Percentiles rank a stretch among this genome's conserved stretches.
These are phyloP conservation scores for Drosophila buzzatii DNA, from an alignment of 2,888 invertebrate genomes.

Conservation along the genomic window DNA sequence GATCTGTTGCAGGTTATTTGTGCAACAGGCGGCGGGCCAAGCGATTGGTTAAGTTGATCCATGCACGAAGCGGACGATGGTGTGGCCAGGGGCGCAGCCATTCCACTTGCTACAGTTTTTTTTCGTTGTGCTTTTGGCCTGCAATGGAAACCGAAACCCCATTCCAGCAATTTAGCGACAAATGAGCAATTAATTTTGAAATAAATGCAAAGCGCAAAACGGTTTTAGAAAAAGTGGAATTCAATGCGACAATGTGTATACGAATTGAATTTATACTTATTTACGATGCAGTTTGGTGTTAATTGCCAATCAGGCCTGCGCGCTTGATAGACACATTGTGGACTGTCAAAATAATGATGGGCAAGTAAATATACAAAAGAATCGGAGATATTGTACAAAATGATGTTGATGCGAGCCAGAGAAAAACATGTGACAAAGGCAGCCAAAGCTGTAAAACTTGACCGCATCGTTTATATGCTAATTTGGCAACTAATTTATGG, in stretches of 20 bases:
- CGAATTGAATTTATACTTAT: background rate
- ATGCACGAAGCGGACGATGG: background rate
- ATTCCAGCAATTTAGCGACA: conserved; percentile 84
- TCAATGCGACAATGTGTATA: background rate
- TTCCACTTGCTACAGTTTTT: conserved; percentile 68
- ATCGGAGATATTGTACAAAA: conserved; percentile 40
- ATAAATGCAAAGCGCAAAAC: conserved; percentile 75
- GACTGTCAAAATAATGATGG: conserved; percentile 35
- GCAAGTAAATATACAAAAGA: conserved; percentile 10
- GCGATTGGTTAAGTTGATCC: conserved; percentile 47
- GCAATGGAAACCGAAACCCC: conserved; percentile 80
- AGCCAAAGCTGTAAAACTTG: conserved; percentile 60
- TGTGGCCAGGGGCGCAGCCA: conserved; percentile 25
- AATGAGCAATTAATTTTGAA: conserved; percentile 84
- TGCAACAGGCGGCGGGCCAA: conserved; percentile 59
- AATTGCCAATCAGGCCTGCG: conserved; percentile 8
- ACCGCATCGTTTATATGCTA: conserved; percentile 76
- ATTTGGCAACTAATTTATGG: conserved; percentile 72
- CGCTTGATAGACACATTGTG: conserved; percentile 23
- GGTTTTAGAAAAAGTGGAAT: conserved; percentile 19
- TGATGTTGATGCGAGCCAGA: conserved; percentile 37
- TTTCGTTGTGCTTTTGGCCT: conserved; percentile 20
- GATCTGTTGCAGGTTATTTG: conserved; percentile 68
- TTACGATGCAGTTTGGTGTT: conserved; percentile 13
- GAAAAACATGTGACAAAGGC: conserved; percentile 60